phyloP scores from a whole-genome alignment of 1,140 invertebrate genomes.

The Trinorchestia longiramus region DNA sequence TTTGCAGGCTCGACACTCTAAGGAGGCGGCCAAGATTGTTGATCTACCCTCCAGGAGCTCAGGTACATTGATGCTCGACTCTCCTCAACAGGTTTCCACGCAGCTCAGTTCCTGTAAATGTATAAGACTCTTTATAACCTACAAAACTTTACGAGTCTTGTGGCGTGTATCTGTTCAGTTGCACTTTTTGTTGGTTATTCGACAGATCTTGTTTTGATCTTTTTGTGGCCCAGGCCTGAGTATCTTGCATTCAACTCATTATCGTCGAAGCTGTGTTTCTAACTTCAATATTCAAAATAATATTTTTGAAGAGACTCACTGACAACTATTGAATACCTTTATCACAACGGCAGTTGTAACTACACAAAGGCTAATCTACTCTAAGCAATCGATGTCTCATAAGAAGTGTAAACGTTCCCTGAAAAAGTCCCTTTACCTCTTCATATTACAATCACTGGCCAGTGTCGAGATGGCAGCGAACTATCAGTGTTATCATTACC shows the following conservation, averaged over 20 bases:
- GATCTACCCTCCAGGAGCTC: background rate
- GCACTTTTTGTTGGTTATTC: background rate
- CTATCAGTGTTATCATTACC: background rate
- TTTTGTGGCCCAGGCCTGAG: background rate
- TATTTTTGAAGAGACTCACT: background rate
- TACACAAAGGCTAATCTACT: background rate
- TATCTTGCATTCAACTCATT: background rate
- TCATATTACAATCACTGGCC: background rate
- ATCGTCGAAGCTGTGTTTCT: background rate
- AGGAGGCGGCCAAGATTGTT: background rate
- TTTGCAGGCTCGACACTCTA: background rate
- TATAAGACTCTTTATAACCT: background rate
- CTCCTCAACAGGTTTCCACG: background rate
- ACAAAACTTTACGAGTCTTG: background rate
- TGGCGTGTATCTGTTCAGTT: background rate
- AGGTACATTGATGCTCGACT: background rate
- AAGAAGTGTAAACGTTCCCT: background rate
- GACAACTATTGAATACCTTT: background rate
- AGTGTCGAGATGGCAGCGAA: background rate
- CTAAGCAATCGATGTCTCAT: background rate
- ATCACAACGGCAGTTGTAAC: background rate
- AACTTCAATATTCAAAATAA: background rate
- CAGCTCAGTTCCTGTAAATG: too few relatives aligned
- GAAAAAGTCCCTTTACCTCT: background rate
- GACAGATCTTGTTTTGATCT: background rate